Conservation (phyloP, 2,888 invertebrate genomes). For the Protonemura montana region DNA sequence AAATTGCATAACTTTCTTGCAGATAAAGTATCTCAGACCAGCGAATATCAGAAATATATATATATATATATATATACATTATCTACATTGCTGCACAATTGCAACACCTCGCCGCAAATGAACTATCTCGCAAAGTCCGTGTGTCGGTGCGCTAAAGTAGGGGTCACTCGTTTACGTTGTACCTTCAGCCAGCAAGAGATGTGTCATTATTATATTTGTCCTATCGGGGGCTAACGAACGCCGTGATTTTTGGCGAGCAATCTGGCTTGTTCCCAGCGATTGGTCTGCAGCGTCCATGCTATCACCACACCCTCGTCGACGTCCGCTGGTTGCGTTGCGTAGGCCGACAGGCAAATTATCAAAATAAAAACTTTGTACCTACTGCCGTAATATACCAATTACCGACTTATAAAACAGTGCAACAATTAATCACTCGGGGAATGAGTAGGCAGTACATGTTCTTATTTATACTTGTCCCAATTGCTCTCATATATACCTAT, state of each 20-base stretch:
- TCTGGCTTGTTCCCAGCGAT: not conserved
- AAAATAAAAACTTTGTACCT: not conserved
- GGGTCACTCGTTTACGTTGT: no score
- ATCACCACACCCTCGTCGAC: not conserved
- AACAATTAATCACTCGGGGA: not conserved
- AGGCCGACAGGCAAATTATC: not conserved
- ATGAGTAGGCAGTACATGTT: slow-evolving; percentile 7
- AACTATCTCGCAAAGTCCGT: no score
- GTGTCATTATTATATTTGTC: not conserved
- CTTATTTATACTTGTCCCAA: not conserved
- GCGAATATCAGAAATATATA: not conserved
- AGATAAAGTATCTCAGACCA: not conserved
- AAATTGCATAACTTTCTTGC: not conserved
- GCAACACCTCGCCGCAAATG: no score
- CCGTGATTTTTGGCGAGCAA: not conserved
- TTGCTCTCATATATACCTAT: not conserved
- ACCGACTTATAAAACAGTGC: not conserved
- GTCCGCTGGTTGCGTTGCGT: not conserved
- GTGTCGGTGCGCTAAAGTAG: no score
- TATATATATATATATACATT: no score
- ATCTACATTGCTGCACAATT: no score
- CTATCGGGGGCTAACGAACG: not conserved
- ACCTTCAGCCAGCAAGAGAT: not conserved
- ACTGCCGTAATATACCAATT: not conserved
- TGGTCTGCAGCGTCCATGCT: not conserved